Conservation (phyloP, 2,113 vertebrate genomes). For the Taurulus bubalis region DNA sequence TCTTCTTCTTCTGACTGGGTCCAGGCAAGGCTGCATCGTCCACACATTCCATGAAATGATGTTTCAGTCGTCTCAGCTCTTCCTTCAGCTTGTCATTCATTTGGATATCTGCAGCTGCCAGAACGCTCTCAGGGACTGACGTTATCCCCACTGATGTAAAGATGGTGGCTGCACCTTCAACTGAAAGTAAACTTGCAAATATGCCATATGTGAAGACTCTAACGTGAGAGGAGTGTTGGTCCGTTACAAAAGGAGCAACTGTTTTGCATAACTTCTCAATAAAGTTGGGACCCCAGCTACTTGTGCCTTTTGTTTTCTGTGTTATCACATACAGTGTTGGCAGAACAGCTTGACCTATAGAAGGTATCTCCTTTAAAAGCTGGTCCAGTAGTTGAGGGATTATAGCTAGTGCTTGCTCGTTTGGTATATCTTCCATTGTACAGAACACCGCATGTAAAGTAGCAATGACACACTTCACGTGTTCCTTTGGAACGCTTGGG, state of each 20-base stretch:
- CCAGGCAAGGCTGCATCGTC: neutral
- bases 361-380: neutral
- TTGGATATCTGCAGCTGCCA: slow-evolving; percentile 44
- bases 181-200: slow-evolving; percentile 49
- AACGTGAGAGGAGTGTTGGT: neutral
- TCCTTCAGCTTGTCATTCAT: slow-evolving; percentile 65
- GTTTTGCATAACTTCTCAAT: slow-evolving; percentile 47
- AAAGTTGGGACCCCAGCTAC: slow-evolving; percentile 33
- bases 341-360: rapidly evolving
- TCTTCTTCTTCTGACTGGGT: slow-evolving; percentile 62
- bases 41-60: slow-evolving; percentile 25
- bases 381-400: slow-evolving; percentile 38
- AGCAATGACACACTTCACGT: rapidly evolving
- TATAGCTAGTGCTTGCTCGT: slow-evolving; percentile 1
- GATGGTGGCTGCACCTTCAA: neutral
- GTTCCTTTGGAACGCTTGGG: no score
- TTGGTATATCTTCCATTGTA: slow-evolving; percentile 50
- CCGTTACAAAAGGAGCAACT: slow-evolving; percentile 33
- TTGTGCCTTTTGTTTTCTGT: slow-evolving; percentile 59
- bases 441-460: slow-evolving; percentile 52
- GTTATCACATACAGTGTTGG: slow-evolving; percentile 57
- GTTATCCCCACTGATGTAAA: slow-evolving; percentile 48
- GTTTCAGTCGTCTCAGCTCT: slow-evolving; percentile 31
- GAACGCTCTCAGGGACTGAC: slow-evolving; percentile 63
- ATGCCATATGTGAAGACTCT: slow-evolving; percentile 38